A percentile compares a stretch with the other conserved stretches of the same genome.
phyloP scores from a whole-genome alignment of 2,113 vertebrate species.

The Elephantulus edwardii region DNA sequence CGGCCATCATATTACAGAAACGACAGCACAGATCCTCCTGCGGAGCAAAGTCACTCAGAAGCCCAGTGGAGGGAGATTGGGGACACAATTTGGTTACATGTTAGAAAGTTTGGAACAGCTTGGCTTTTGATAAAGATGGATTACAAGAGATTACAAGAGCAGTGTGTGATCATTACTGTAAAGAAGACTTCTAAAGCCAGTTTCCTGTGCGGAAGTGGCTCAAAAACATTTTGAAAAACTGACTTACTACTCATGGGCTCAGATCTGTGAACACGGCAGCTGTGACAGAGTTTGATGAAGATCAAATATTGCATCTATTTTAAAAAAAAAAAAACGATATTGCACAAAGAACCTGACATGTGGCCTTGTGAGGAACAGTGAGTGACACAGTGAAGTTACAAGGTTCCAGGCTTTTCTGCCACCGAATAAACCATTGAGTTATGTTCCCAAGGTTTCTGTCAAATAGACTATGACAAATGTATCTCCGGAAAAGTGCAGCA shows the following conservation, averaged over 20 bases:
- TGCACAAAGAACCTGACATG: not conserved
- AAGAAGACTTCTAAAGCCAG: constrained; percentile 16
- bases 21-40: not conserved
- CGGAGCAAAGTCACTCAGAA: not conserved
- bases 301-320: not conserved
- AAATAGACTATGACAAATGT: too few species aligned
- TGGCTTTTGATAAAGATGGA: constrained; percentile 35
- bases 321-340: too few species aligned
- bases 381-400: not conserved
- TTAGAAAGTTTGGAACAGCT: constrained; percentile 33
- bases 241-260: not conserved
- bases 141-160: constrained; percentile 35
- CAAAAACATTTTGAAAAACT: constrained; percentile 31
- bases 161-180: not conserved
- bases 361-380: not conserved
- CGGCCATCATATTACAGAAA: not conserved
- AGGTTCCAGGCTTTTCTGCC: not conserved
- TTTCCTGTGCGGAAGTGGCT: constrained; percentile 33
- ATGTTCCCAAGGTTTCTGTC: too few species aligned
- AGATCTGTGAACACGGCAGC: not conserved
- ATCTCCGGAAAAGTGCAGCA: too few species aligned
- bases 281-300: not conserved
- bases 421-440: not conserved
- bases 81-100: not conserved
- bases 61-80: not conserved